Conservation (phyloP, 2,888 invertebrate species). For the Sminthurinus aureus region DNA sequence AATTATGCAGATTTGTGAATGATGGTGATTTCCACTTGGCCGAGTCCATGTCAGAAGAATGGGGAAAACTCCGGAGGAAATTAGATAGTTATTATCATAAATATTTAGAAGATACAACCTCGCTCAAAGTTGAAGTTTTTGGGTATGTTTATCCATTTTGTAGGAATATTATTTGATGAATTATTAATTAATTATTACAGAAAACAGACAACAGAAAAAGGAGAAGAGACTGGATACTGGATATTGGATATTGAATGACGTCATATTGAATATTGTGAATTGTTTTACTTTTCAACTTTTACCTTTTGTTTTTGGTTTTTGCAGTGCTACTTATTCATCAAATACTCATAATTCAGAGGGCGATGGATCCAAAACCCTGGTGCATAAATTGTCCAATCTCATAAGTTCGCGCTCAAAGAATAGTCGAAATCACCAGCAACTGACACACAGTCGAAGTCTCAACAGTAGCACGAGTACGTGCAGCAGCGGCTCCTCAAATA, state of each 20-base stretch:
- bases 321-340: background rate
- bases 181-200: no score
- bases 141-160: no score
- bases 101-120: constrained; percentile 6
- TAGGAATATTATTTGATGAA: background rate
- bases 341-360: background rate
- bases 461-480: background rate
- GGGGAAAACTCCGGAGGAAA: background rate
- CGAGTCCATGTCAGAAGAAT: background rate
- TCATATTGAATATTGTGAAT: background rate
- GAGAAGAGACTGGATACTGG: no score
- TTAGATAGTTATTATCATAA: background rate
- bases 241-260: background rate
- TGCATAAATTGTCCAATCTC: background rate
- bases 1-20: constrained; percentile 8
- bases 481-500: no score
- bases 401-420: background rate
- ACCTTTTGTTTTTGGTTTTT: background rate
- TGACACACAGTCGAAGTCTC: background rate
- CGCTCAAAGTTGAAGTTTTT: background rate
- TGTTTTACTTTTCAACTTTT: background rate
- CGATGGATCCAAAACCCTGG: background rate
- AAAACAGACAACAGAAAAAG: no score
- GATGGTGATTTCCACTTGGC: background rate
- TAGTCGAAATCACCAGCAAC: background rate